phyloP scores from a whole-genome alignment of 2,113 vertebrate species.

The Corydoras sp. region DNA sequence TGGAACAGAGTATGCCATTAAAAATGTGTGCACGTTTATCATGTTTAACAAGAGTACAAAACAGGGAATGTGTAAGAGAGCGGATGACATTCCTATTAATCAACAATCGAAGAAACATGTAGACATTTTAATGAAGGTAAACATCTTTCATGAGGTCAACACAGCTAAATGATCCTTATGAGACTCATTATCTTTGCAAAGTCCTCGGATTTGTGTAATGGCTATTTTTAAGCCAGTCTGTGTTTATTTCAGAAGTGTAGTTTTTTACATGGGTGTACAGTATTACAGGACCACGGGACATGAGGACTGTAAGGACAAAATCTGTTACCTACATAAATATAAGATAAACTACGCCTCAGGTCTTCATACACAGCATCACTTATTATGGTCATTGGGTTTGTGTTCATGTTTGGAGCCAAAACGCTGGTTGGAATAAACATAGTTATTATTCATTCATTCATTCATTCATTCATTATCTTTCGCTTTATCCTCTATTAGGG shows the following conservation, averaged over 20 bases:
- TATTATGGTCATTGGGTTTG: too few relatives aligned
- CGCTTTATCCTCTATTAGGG: too few relatives aligned
- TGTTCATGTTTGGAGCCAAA: too few relatives aligned
- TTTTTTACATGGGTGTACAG: too few relatives aligned
- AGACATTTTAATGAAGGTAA: constrained; percentile 2
- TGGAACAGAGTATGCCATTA: neutral
- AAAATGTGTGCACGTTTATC: constrained; percentile 1
- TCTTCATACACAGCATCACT: too few relatives aligned
- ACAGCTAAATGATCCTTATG: neutral
- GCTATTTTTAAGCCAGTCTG: constrained; percentile 11
- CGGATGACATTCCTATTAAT: neutral
- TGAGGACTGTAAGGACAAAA: too few relatives aligned
- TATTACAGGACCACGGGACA: too few relatives aligned
- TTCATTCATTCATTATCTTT: too few relatives aligned
- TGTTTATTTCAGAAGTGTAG: neutral
- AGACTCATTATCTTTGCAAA: constrained; percentile 21
- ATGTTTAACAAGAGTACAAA: neutral
- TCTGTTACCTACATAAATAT: too few relatives aligned
- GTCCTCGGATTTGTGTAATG: constrained; percentile 1
- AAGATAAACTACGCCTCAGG: too few relatives aligned
- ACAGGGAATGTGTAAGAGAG: neutral
- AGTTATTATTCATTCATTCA: too few relatives aligned
- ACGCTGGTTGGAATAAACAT: too few relatives aligned
- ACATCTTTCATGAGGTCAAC: constrained; percentile 8
- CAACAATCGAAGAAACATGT: neutral